Evolutionary conservation across 2,113 vertebrate genomes (phyloP).

Genomic region (Scalopus aquaticus): DNA sequence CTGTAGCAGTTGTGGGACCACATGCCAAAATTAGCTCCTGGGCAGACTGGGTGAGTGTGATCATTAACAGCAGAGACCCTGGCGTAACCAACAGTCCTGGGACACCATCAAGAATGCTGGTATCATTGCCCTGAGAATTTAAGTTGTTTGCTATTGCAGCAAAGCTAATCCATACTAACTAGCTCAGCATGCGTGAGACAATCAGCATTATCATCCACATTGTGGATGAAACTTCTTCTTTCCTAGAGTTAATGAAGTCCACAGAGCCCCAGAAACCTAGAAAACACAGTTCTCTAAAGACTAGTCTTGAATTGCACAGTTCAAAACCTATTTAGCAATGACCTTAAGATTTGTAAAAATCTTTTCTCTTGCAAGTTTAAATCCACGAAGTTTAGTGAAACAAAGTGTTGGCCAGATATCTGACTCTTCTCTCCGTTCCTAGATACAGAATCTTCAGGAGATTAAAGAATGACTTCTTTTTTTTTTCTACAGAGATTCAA

Average conservation of each 20-base stretch:
- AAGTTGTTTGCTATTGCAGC: neutral
- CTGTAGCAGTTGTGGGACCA: neutral
- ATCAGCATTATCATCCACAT: neutral
- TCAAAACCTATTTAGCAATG: neutral
- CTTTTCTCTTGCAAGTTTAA: neutral
- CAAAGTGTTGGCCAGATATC: neutral
- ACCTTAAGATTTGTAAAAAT: neutral
- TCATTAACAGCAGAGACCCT: neutral
- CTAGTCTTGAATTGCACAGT: neutral
- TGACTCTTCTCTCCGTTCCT: neutral
- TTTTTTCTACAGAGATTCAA: constrained; percentile 49
- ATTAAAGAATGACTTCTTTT: constrained; percentile 32
- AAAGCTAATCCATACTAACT: neutral
- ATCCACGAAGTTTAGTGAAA: constrained; percentile 4
- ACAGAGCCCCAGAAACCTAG: neutral
- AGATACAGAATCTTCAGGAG: constrained; percentile 31
- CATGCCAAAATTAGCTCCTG: neutral
- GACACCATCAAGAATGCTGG: neutral
- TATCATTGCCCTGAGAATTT: neutral
- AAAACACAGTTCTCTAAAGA: neutral
- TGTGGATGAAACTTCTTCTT: neutral
- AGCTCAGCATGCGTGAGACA: neutral
- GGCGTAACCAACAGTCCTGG: neutral
- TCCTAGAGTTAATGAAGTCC: neutral
- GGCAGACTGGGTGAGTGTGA: no score